Conservation (phyloP, 1,140 invertebrate genomes). For the Zaprionus camerounensis region DNA sequence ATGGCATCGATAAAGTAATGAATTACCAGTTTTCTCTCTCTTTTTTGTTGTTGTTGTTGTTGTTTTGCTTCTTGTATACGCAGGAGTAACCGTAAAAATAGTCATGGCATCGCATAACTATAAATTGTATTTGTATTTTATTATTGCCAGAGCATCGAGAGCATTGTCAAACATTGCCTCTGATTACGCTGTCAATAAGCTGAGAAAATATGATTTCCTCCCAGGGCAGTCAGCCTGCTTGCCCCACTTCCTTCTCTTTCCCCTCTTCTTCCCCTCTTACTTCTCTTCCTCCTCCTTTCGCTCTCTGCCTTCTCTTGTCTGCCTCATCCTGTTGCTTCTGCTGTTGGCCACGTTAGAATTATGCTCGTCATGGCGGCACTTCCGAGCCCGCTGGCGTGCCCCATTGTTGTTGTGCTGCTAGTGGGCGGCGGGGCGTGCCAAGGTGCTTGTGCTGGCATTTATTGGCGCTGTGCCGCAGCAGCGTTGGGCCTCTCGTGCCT, state of each 20-base stretch:
- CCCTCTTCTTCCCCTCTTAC: neutral
- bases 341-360: slow-evolving; percentile 72
- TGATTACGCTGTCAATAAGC: slow-evolving; percentile 83
- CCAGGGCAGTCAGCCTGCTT: neutral
- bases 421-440: slow-evolving; percentile 12
- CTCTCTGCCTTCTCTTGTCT: slow-evolving; percentile 36
- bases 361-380: slow-evolving; percentile 80
- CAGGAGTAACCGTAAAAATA: slow-evolving; percentile 36
- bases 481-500: slow-evolving; percentile 56
- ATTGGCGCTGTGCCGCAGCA: slow-evolving; percentile 43
- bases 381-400: slow-evolving; percentile 62
- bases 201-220: slow-evolving; percentile 76
- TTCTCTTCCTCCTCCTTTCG: slow-evolving; percentile 10
- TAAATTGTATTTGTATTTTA: slow-evolving; percentile 81
- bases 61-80: neutral
- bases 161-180: slow-evolving; percentile 57
- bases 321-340: slow-evolving; percentile 51
- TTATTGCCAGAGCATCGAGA: slow-evolving; percentile 62
- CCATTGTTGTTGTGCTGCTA: slow-evolving; percentile 55
- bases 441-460: slow-evolving; percentile 52
- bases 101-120: slow-evolving; percentile 48
- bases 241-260: neutral
- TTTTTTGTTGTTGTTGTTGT: slow-evolving; percentile 1
- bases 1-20: slow-evolving; percentile 80
- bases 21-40: slow-evolving; percentile 59